These are phyloP conservation scores for Fringilla coelebs DNA, from an alignment of 2,797 vertebrate genomes.

Conservation along the genomic window DNA sequence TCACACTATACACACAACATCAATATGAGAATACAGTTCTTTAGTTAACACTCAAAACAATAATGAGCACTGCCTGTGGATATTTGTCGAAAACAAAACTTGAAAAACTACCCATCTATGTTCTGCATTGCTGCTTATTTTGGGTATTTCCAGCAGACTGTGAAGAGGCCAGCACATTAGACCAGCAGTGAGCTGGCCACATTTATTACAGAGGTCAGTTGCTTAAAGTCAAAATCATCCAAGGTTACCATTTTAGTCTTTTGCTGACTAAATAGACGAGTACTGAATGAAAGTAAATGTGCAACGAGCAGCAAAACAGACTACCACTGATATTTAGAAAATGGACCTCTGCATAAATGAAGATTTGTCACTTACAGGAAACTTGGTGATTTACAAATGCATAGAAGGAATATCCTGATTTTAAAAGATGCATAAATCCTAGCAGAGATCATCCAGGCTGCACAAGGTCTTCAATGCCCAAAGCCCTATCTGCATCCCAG, in stretches of 20 bases:
- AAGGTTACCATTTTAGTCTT: background rate
- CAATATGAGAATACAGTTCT: background rate
- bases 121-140: background rate
- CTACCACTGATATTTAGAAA: background rate
- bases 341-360: background rate
- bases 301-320: background rate
- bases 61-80: background rate
- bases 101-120: background rate
- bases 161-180: background rate
- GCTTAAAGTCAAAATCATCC: background rate
- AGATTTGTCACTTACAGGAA: background rate
- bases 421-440: background rate
- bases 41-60: background rate
- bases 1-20: background rate
- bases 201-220: background rate
- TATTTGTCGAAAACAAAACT: background rate
- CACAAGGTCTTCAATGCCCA: background rate
- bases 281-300: background rate
- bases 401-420: background rate
- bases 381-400: background rate
- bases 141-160: background rate
- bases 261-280: background rate
- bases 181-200: background rate
- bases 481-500: background rate
- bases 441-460: constrained; percentile 12